Base-by-base conservation (phyloP, 2,888 invertebrate genomes). In the Lamproptera curius region DNA sequence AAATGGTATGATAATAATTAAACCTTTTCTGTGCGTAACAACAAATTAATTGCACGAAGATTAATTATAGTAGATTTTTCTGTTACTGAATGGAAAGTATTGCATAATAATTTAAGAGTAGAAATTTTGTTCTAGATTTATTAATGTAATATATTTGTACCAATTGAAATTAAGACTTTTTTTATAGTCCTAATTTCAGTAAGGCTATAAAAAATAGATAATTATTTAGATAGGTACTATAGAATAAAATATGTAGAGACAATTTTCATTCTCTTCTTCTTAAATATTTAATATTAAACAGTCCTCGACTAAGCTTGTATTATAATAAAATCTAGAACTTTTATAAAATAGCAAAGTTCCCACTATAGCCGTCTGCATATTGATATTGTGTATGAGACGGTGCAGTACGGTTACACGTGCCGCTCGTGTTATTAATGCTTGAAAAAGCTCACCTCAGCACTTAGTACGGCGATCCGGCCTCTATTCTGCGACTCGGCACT, bases 361-460 rank as follows among this genome's bases (percentile, higher is more conserved):
- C 5, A 6, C 8, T 23, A 28, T 28, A 10, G 10, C 10, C 28
- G 9, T 28, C 9, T 10, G n/a, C 28, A 28, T 9, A 28, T 23
- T 10, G 28, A 28, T 28, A 28, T 28, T 28, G 2, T 2, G 10
- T 10, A 28, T n/a, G 9, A n/a, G 6, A 10, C 28, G 14, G 28
- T 13, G 11, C 8, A 16, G 16, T 6, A 0, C 16, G 16, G 11
- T 16, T 40, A 3, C 5, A 40, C 26, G 16, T 26, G 10, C 3
- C 8, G 8, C 1, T 35, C 3, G 14, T 17, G n/a, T 14, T 35
- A 34, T 16, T 8, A 9, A 23, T 17, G 23, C n/a, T 35, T 1
- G 1, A 1, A 33, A 10, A 15, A 15, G 34, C 50, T 45, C 34
- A 50, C 49, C 43, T 43, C 39, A 45, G 45, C 36, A 54, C 33